These are phyloP conservation scores for Sapajus apella DNA, from an alignment of 2,113 vertebrate genomes.

Conservation along the genomic window DNA sequence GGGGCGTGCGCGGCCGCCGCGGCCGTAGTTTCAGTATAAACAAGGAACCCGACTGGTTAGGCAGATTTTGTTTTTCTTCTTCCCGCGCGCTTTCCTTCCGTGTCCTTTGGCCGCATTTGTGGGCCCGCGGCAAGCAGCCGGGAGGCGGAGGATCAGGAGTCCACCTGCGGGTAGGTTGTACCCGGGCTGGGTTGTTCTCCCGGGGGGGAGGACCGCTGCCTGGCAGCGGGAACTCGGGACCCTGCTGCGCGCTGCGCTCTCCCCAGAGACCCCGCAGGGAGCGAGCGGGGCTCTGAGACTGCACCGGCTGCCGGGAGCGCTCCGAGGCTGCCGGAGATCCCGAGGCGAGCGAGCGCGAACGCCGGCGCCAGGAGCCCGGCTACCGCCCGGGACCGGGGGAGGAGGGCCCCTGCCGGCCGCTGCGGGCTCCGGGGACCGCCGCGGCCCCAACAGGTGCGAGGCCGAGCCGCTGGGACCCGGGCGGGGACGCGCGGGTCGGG, in stretches of 20 bases:
- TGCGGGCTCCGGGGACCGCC: neutral
- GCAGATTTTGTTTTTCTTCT: neutral
- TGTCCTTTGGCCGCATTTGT: neutral
- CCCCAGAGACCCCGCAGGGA: neutral
- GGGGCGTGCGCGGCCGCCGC: constrained; percentile 9
- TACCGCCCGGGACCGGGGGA: neutral
- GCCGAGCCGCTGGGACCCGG: neutral
- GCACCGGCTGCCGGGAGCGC: neutral
- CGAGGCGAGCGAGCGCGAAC: neutral
- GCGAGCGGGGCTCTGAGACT: neutral
- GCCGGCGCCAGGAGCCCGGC: neutral
- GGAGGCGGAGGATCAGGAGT: neutral
- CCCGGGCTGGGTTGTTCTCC: neutral
- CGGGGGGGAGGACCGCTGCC: neutral
- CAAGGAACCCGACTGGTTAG: constrained; percentile 47
- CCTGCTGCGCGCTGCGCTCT: neutral
- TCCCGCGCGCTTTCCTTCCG: constrained; percentile 26
- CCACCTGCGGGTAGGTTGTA: constrained; percentile 43
- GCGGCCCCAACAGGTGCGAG: constrained; percentile 64
- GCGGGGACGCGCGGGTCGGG: neutral
- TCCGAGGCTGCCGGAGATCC: neutral
- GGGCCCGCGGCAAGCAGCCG: neutral
- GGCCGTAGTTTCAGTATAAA: constrained; percentile 66
- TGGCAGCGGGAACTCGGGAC: neutral
- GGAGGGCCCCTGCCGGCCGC: neutral